These are phyloP conservation scores for Atta cephalotes DNA, from an alignment of 1,140 invertebrate species.

Conservation along the genomic window DNA sequence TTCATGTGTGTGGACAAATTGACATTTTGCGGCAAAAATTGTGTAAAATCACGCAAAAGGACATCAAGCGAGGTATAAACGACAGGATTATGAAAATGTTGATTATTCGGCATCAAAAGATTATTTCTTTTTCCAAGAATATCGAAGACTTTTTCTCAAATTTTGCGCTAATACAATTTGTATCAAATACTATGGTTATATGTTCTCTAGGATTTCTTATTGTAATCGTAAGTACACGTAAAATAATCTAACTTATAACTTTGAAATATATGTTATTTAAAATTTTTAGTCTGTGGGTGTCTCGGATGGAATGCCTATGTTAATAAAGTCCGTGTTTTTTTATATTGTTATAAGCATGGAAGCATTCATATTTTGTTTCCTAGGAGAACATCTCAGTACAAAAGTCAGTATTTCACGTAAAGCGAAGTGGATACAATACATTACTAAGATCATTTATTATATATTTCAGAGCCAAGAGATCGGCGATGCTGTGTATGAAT, in stretches of 20 bases:
- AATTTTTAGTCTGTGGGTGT: slow-evolving; percentile 33
- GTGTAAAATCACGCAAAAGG: background rate
- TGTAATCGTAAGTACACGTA: slow-evolving; percentile 28
- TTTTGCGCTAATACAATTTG: slow-evolving; percentile 31
- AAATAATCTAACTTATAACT: background rate
- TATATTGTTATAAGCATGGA: slow-evolving; percentile 27
- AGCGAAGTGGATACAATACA: too few species aligned
- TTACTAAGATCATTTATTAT: background rate
- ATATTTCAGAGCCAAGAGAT: slow-evolving; percentile 46
- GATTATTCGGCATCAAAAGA: slow-evolving; percentile 41
- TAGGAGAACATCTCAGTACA: slow-evolving; percentile 53
- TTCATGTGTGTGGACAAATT: slow-evolving; percentile 39
- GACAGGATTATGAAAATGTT: slow-evolving; percentile 3
- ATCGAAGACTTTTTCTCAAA: slow-evolving; percentile 27
- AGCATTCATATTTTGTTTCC: slow-evolving; percentile 57
- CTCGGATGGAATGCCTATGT: background rate
- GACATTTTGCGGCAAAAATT: slow-evolving; percentile 21
- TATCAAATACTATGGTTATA: slow-evolving; percentile 44
- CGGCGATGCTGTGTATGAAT: slow-evolving; percentile 35
- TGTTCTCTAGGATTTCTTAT: slow-evolving; percentile 57
- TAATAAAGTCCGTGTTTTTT: slow-evolving; percentile 30
- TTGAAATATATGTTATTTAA: background rate
- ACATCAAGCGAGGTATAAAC: background rate
- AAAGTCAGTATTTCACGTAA: slow-evolving; percentile 31
- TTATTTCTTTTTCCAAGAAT: slow-evolving; percentile 20